Conservation (phyloP, 2,797 vertebrate species). For the Gallirallus australis region DNA sequence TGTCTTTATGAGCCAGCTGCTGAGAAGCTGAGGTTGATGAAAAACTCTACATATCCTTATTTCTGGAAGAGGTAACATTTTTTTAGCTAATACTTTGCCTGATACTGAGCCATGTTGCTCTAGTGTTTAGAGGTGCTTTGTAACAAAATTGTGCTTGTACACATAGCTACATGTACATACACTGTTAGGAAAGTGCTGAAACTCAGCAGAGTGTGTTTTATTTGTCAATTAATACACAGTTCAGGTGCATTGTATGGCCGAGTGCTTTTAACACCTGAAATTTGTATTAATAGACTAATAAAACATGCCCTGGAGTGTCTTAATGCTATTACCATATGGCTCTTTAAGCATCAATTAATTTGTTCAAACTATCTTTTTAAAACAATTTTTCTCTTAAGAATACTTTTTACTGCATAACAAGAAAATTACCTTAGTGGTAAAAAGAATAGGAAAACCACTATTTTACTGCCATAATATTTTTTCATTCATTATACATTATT, state of each 20-base stretch:
- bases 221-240: background rate
- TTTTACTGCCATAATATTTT: background rate
- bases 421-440: background rate
- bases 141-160: background rate
- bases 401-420: background rate
- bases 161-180: background rate
- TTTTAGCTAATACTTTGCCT: background rate
- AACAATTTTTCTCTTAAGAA: background rate
- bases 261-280: slow-evolving; percentile 8
- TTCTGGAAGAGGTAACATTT: background rate
- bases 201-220: background rate
- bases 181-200: background rate
- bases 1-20: background rate
- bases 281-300: slow-evolving; percentile 3
- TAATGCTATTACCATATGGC: background rate
- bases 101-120: background rate
- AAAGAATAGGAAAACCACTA: background rate
- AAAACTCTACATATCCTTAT: background rate
- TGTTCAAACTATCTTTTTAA: slow-evolving; percentile 15
- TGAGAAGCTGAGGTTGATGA: background rate
- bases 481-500: background rate
- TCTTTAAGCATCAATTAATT: background rate
- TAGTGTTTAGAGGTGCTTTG: background rate
- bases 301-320: background rate
- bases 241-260: background rate